Base-by-base conservation (phyloP, 2,113 vertebrate genomes). In the Poeciliopsis prolifica region DNA sequence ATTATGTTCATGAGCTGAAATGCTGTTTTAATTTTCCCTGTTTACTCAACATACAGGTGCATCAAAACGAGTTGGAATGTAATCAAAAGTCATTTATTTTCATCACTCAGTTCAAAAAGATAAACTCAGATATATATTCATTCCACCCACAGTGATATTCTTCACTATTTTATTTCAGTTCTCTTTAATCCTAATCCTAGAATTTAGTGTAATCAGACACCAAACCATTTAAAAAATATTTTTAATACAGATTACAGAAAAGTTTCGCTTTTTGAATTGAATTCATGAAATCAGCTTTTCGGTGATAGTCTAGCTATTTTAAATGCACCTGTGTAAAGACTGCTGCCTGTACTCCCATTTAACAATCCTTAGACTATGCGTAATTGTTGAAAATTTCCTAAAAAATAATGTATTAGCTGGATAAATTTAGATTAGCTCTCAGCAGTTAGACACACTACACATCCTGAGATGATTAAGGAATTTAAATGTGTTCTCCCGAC, bases 1-100 rank as follows among this genome's bases (percentile, higher is more conserved):
- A 48, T 86, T 78, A 86, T 88, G 86, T 86, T 87, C 87, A 87
- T 92, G 85, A 78, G 61, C 54, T 61, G 60, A 68, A 15, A 76
- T 75, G 26, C 30, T 10, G 22, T 71, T 80, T 77, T 62, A 51
- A 22, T 70, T 74, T 80, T 17, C 31, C 61, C 72, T 24, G 0
- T 2, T 22, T 70, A 81, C 69, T 58, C 44, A 29, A 72, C 58
- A 42, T 14, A 19, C 35, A 31, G 3, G 51, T 58, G 51, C 51
- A 24, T 54, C 17, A 10, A 9, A n/a, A 58, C 10, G 22, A 58
- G 51, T n/a, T n/a, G 10, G 51, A 58, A 58, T 58, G 17, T 17
- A 17, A 48, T 48, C 44, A 19, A 6, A 48, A 48, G 40, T 15
- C 12, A 15, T 19, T 54, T 22, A 54, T 54, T 9, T 54, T 24